Percentiles rank a stretch among this genome's conserved stretches.
Conservation (phyloP, 2,113 vertebrate genomes). For the Spilogale gracilis region DNA sequence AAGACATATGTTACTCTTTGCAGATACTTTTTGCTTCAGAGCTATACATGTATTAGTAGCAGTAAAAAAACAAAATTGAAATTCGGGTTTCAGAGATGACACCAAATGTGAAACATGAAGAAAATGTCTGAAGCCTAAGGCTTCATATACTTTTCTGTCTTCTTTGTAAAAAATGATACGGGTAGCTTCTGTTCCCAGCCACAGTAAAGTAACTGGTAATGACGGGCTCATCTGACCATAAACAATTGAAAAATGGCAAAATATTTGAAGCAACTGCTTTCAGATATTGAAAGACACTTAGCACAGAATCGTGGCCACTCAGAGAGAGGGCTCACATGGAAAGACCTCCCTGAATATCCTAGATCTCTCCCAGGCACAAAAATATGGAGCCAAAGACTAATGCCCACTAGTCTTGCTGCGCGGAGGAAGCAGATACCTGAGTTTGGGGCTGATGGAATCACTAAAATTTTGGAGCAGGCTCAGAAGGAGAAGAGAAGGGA, state of each 20-base stretch:
- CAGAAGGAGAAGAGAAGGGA: neutral
- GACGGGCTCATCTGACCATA: neutral
- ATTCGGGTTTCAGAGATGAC: conserved; percentile 52
- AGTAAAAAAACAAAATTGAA: conserved; percentile 31
- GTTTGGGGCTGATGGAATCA: neutral
- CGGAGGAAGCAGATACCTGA: neutral
- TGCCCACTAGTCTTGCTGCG: neutral
- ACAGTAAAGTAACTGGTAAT: neutral
- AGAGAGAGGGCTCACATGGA: neutral
- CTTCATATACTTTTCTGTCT: neutral
- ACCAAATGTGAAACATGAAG: conserved; percentile 32
- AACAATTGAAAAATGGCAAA: conserved; percentile 27
- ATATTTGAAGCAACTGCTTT: neutral
- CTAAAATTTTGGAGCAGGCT: neutral
- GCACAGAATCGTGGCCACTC: neutral
- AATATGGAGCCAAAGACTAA: neutral
- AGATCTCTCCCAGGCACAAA: neutral
- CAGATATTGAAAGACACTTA: neutral
- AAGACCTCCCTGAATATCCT: neutral
- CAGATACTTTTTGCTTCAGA: neutral
- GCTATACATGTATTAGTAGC: neutral
- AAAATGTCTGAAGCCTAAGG: neutral
- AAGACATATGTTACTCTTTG: neutral
- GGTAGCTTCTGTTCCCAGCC: neutral
- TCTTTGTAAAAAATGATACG: neutral